Conservation (phyloP, 2,113 vertebrate species). For the Odocoileus hemionus region DNA sequence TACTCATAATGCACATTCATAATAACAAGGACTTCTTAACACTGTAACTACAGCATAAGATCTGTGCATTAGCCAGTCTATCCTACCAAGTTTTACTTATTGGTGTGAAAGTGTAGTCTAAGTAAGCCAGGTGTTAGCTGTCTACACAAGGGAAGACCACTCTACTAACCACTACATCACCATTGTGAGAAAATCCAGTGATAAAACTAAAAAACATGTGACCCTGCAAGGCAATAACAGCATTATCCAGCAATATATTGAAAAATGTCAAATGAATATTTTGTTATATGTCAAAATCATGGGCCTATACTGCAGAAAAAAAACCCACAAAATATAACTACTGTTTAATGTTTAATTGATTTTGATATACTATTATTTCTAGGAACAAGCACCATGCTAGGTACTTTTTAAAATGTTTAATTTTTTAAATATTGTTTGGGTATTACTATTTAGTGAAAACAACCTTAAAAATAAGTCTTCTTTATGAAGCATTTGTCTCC, state of each 20-base stretch:
- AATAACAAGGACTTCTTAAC: constrained; percentile 84
- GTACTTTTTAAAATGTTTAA: not conserved
- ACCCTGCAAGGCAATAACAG: constrained; percentile 48
- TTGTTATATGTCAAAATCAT: constrained; percentile 42
- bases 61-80: constrained; percentile 79
- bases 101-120: constrained; percentile 71
- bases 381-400: not conserved
- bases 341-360: not conserved
- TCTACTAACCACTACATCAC: constrained; percentile 66
- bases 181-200: constrained; percentile 41
- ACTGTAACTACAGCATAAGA: constrained; percentile 77
- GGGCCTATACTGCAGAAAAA: not conserved
- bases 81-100: constrained; percentile 77
- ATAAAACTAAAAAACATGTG: constrained; percentile 44
- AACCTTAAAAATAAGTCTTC: constrained; percentile 41
- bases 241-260: constrained; percentile 19
- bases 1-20: constrained; percentile 87
- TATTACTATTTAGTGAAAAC: constrained; percentile 59
- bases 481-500: constrained; percentile 62
- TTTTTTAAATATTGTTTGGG: constrained; percentile 13
- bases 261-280: constrained; percentile 62
- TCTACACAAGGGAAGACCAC: constrained; percentile 53
- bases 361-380: constrained; percentile 28
- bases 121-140: constrained; percentile 80
- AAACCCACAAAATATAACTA: not conserved